These are phyloP conservation scores for Tetanocera ferruginea DNA, from an alignment of 2,888 invertebrate species.

Conservation along the genomic window DNA sequence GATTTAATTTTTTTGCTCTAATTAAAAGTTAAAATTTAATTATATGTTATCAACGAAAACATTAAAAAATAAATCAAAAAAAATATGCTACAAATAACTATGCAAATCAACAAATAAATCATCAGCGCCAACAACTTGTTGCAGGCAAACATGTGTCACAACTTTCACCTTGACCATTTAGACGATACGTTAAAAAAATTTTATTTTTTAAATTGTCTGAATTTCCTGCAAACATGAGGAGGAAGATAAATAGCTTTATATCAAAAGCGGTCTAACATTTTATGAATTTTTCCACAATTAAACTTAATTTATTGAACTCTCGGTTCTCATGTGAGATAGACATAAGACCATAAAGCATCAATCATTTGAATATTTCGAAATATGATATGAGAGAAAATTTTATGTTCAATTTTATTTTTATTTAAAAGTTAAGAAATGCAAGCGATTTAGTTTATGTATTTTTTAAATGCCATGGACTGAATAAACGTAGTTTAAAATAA, in stretches of 20 bases:
- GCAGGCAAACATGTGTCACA: conserved; percentile 55
- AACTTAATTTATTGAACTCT: not conserved
- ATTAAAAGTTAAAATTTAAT: conserved; percentile 16
- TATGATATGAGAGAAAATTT: too few relatives aligned
- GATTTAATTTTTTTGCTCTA: not conserved
- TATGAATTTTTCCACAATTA: not conserved
- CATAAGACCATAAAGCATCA: too few relatives aligned
- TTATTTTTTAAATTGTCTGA: not conserved
- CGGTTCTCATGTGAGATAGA: not conserved
- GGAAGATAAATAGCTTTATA: not conserved
- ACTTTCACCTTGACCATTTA: conserved; percentile 65
- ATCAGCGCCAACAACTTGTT: not conserved
- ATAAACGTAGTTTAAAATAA: too few relatives aligned
- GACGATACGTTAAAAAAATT: not conserved
- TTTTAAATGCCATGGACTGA: too few relatives aligned
- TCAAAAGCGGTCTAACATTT: not conserved
- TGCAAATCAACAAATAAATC: not conserved
- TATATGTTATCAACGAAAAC: not conserved
- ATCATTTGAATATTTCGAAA: too few relatives aligned
- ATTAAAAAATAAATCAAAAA: not conserved
- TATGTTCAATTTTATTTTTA: too few relatives aligned
- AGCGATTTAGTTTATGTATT: too few relatives aligned
- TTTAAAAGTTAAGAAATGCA: too few relatives aligned
- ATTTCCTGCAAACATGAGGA: not conserved
- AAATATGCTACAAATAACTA: not conserved